Evolutionary conservation across 2,113 vertebrate species (phyloP).

Genomic region (Apodemus sylvaticus): DNA sequence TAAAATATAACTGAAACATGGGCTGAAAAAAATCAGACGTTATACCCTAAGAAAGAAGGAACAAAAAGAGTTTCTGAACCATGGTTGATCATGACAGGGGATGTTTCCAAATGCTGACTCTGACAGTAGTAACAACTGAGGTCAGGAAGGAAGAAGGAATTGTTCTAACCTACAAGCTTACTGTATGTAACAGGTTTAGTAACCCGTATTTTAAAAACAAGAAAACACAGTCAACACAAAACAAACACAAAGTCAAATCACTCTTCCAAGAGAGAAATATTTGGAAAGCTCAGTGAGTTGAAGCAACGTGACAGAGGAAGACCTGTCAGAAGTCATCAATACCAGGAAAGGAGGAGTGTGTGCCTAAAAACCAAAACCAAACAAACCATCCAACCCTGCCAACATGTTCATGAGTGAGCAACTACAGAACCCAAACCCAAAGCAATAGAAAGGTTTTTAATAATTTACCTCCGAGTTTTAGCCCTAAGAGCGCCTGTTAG

Average conservation of each 20-base stretch:
- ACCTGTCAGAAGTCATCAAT: not conserved
- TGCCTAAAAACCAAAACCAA: not conserved
- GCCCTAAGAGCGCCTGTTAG: not conserved
- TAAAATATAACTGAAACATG: not conserved
- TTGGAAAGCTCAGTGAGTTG: not conserved
- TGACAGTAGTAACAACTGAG: not conserved
- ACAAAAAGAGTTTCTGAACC: constrained; percentile 1
- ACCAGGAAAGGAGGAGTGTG: not conserved
- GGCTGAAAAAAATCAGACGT: not conserved
- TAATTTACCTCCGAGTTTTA: not conserved
- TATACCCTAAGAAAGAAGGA: not conserved
- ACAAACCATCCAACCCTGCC: not conserved
- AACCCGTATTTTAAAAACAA: not conserved
- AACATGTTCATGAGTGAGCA: not conserved
- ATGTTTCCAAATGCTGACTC: constrained; percentile 23
- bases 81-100: not conserved
- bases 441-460: not conserved
- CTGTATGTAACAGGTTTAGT: not conserved
- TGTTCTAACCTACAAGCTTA: not conserved
- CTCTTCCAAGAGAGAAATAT: not conserved
- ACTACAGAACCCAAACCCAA: not conserved
- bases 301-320: not conserved
- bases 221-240: not conserved
- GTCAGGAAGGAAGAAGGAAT: not conserved
- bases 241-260: constrained; percentile 13